A percentile compares a stretch with the other conserved stretches of the same genome.
Evolutionary conservation across 2,888 invertebrate species (phyloP).

Genomic region (Melikaiella ostensackeni): DNA sequence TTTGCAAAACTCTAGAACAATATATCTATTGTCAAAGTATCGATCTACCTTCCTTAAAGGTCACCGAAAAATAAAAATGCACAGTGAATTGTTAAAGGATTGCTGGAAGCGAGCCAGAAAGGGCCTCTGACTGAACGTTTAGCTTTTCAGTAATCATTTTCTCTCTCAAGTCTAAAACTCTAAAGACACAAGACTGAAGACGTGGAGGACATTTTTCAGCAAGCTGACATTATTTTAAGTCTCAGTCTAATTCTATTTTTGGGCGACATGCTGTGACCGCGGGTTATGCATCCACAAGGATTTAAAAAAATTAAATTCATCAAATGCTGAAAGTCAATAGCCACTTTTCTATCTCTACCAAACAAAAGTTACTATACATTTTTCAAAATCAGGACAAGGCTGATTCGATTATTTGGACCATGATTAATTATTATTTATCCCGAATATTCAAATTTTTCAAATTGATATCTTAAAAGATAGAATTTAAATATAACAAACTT

Average conservation of each 20-base stretch:
- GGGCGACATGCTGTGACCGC: background rate
- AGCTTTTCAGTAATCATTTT: background rate
- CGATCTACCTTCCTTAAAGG: background rate
- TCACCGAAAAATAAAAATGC: background rate
- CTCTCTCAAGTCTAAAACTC: background rate
- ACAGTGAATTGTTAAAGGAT: background rate
- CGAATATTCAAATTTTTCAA: too few species aligned
- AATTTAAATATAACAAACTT: too few species aligned
- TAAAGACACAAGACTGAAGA: background rate
- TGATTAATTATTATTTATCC: too few species aligned
- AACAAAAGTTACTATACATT: too few species aligned
- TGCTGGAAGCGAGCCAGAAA: background rate
- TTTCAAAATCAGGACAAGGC: too few species aligned
- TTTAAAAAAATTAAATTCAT: background rate
- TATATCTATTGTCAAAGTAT: background rate
- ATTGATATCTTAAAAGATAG: too few species aligned
- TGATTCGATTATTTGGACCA: too few species aligned
- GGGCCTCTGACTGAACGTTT: background rate
- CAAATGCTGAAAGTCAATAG: too few species aligned
- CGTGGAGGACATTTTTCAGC: background rate
- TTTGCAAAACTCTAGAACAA: background rate
- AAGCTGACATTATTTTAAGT: conserved; percentile 4
- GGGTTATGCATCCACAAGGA: background rate
- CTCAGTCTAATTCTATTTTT: conserved; percentile 9
- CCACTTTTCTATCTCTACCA: too few species aligned